phyloP scores from a whole-genome alignment of 2,113 vertebrate genomes.

The Corydoras sp. region DNA sequence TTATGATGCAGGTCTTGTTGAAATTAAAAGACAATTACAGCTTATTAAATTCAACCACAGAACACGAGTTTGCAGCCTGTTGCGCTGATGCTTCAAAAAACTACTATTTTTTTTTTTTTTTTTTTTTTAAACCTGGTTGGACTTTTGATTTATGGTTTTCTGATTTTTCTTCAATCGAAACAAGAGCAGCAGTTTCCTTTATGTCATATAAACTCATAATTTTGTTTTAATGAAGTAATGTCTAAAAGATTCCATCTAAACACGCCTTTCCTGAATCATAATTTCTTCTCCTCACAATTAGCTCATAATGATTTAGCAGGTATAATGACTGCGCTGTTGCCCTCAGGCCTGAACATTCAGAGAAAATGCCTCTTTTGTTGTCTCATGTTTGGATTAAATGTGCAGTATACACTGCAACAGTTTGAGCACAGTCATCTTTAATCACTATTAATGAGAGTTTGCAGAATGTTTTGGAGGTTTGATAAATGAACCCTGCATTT shows the following conservation, averaged over 20 bases:
- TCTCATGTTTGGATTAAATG: not conserved
- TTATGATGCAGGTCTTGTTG: too few species aligned
- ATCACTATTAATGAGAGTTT: too few species aligned
- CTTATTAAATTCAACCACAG: not conserved
- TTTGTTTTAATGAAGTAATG: too few species aligned
- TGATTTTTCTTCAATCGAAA: too few species aligned
- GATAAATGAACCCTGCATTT: too few species aligned
- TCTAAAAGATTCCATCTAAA: not conserved
- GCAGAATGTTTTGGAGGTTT: too few species aligned
- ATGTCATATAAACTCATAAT: too few species aligned
- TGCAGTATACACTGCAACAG: not conserved
- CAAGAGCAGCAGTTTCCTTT: too few species aligned
- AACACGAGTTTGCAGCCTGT: not conserved
- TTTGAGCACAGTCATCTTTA: not conserved
- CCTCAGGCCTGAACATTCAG: conserved; percentile 7
- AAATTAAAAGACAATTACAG: not conserved
- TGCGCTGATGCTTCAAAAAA: too few species aligned
- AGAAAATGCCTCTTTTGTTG: conserved; percentile 6
- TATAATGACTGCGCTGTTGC: conserved; percentile 4
- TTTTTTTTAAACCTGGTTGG: too few species aligned
- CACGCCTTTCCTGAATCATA: not conserved
- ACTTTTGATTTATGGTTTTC: too few species aligned
- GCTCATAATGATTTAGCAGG: conserved; percentile 13
- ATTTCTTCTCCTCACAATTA: conserved; percentile 18
- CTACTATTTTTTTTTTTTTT: too few species aligned